phyloP scores from a whole-genome alignment of 2,888 invertebrate species.

The Acronicta alni region DNA sequence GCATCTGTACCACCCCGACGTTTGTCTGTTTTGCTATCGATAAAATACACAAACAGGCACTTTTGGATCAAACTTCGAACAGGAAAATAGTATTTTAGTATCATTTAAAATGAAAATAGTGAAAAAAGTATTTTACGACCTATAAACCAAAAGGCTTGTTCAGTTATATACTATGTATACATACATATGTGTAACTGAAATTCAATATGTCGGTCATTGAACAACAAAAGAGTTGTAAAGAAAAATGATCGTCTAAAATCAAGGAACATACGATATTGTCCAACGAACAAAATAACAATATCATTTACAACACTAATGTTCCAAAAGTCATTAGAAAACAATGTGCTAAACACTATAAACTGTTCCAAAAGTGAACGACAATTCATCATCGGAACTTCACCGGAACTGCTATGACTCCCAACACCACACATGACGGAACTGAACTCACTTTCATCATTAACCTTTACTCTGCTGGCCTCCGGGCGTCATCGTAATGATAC shows the following conservation, averaged over 20 bases:
- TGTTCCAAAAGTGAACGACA: constrained; percentile 10
- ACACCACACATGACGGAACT: constrained; percentile 49
- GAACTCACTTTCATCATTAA: constrained; percentile 72
- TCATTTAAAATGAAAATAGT: no score
- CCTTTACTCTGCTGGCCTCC: constrained; percentile 66
- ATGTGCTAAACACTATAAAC: constrained; percentile 19
- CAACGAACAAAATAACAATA: not conserved
- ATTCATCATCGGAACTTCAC: constrained; percentile 44
- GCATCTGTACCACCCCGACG: no score
- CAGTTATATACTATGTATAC: no score
- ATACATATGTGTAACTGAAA: no score
- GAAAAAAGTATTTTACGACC: no score
- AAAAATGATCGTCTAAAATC: not conserved
- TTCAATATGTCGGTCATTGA: no score
- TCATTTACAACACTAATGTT: constrained; percentile 10
- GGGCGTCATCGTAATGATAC: constrained; percentile 59
- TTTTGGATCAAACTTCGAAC: no score
- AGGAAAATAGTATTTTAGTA: no score
- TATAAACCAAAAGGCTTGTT: no score
- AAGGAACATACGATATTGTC: not conserved
- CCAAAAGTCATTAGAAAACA: constrained; percentile 42
- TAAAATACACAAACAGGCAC: no score
- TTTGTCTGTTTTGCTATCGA: no score
- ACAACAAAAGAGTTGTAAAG: no score
- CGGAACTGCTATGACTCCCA: constrained; percentile 39